A percentile compares a stretch with the other conserved stretches of the same genome.
Conservation (phyloP, 2,888 invertebrate genomes). For the Cephus runcator region DNA sequence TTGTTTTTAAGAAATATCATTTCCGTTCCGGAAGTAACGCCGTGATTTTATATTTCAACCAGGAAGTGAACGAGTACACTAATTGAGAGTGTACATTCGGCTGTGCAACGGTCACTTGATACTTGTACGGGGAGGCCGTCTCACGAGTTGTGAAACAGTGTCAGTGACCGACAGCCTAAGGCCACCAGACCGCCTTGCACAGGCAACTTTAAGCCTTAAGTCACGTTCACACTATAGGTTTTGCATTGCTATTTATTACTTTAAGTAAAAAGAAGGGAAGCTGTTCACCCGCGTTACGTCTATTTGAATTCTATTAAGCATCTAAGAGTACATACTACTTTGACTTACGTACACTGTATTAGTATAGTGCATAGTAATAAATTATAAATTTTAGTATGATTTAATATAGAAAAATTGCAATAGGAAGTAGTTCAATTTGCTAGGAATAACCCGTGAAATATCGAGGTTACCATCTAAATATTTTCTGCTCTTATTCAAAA, state of each 20-base stretch:
- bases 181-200: constrained; percentile 54
- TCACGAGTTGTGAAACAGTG: constrained; percentile 57
- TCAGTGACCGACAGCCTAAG: constrained; percentile 65
- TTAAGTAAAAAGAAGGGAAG: background rate
- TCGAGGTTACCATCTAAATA: background rate
- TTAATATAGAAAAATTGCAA: background rate
- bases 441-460: background rate
- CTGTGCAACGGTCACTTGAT: constrained; percentile 33
- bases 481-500: background rate
- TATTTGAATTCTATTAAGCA: background rate
- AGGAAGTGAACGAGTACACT: background rate
- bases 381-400: background rate
- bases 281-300: background rate
- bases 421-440: background rate
- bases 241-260: background rate
- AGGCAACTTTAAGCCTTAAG: background rate
- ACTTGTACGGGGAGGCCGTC: constrained; percentile 30
- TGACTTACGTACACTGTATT: background rate
- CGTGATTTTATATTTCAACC: background rate
- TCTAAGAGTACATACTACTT: background rate
- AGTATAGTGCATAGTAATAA: background rate
- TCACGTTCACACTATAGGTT: background rate
- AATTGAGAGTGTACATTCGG: background rate
- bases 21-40: background rate
- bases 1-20: background rate